Evolutionary conservation across 2,888 invertebrate species (phyloP).

Genomic region (Homarus gammarus): DNA sequence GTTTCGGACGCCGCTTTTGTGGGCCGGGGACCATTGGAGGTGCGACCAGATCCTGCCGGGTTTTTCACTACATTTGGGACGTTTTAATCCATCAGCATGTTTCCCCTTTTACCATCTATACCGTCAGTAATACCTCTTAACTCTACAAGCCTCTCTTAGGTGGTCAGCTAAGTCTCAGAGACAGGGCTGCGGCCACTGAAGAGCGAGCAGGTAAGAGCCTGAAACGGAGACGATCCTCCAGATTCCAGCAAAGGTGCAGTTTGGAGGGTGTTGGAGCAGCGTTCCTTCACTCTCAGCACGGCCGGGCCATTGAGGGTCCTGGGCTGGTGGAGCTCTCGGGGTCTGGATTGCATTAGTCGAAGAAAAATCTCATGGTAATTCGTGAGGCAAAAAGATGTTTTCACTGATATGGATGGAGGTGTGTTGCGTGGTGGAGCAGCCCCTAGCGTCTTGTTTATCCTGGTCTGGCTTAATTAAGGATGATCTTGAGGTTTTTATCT

Average conservation of each 20-base stretch:
- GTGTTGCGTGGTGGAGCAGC: no score
- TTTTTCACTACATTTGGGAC: slow-evolving; percentile 18
- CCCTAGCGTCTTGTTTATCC: no score
- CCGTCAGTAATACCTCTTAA: neutral
- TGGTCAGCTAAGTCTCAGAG: neutral
- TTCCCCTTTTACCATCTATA: neutral
- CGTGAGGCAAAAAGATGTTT: no score
- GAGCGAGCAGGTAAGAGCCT: neutral
- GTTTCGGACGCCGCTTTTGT: slow-evolving; percentile 52
- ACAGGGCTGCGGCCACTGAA: neutral
- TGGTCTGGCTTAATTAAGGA: no score
- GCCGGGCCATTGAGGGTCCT: neutral
- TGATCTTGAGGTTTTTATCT: no score
- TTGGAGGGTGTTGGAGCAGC: neutral
- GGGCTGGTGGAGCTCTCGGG: neutral
- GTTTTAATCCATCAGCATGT: neutral
- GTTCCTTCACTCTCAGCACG: neutral
- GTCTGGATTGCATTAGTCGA: neutral
- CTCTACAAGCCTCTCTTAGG: no score
- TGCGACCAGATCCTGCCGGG: slow-evolving; percentile 2
- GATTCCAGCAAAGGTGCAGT: neutral
- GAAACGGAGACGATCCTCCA: neutral
- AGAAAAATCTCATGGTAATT: no score
- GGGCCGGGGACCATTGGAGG: slow-evolving; percentile 28
- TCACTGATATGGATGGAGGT: no score